Percentiles rank a stretch among this genome's conserved stretches.
These are phyloP conservation scores for Belgica antarctica DNA, from an alignment of 2,888 invertebrate species.

Conservation along the genomic window DNA sequence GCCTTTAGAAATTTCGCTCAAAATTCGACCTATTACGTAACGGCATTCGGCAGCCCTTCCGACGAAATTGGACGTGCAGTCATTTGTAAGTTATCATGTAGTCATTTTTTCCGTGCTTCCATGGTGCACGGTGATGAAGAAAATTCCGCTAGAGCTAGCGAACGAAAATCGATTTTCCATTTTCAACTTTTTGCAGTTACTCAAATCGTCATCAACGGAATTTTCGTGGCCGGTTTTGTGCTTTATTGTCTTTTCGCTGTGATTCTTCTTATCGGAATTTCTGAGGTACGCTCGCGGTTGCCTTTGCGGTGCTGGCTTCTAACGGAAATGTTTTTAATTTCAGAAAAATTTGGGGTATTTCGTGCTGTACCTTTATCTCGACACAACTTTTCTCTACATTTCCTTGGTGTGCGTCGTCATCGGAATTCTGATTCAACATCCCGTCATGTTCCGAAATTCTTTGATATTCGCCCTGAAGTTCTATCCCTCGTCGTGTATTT, in stretches of 20 bases:
- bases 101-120: too few relatives aligned
- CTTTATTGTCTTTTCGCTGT: constrained; percentile 8
- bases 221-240: neutral
- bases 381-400: neutral
- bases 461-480: constrained; percentile 10
- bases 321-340: neutral
- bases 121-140: neutral
- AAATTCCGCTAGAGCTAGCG: neutral
- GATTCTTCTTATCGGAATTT: constrained; percentile 25
- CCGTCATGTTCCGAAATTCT: neutral
- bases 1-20: constrained; percentile 8
- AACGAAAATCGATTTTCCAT: constrained; percentile 6
- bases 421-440: neutral
- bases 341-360: constrained; percentile 24
- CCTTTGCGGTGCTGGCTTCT: too few relatives aligned
- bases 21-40: constrained; percentile 11
- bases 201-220: constrained; percentile 18
- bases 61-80: neutral
- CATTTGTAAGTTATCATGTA: constrained; percentile 28
- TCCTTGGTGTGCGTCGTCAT: neutral
- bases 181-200: neutral
- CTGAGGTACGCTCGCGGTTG: neutral
- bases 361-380: neutral
- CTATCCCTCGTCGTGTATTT: constrained; percentile 12
- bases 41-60: neutral